Evolutionary conservation across 2,797 vertebrate genomes (phyloP).

Genomic region (Xerus rutilus): DNA sequence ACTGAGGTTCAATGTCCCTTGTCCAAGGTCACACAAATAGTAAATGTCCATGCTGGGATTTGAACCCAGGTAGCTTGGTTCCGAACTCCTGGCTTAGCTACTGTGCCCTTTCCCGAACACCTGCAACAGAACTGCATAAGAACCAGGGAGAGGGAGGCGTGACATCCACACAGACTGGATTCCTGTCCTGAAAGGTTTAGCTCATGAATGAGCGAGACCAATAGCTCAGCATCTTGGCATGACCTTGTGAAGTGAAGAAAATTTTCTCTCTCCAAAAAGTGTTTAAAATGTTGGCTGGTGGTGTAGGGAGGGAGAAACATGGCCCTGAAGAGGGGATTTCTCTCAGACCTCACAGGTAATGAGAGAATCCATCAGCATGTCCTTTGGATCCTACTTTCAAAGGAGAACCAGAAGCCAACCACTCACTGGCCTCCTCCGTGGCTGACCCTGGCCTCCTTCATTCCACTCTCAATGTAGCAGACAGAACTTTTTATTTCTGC

Average conservation of each 20-base stretch:
- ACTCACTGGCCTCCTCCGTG: not conserved
- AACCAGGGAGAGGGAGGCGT: not conserved
- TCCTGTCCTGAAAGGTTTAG: not conserved
- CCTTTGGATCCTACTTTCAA: not conserved
- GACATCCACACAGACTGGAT: not conserved
- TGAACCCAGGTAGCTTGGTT: not conserved
- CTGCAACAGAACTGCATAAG: not conserved
- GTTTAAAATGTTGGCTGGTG: not conserved
- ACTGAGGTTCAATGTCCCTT: not conserved
- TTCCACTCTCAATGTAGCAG: not conserved
- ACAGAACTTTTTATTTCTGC: not conserved
- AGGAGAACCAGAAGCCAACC: not conserved
- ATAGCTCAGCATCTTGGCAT: not conserved
- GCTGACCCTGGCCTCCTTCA: not conserved
- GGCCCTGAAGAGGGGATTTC: not conserved
- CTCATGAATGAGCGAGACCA: not conserved
- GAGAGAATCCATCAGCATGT: not conserved
- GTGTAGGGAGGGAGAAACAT: not conserved
- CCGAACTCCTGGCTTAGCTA: not conserved
- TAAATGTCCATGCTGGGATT: not conserved
- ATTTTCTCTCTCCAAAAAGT: not conserved
- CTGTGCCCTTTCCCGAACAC: not conserved
- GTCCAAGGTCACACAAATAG: not conserved
- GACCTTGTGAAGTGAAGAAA: not conserved
- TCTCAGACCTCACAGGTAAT: not conserved